Conservation (phyloP, 2,888 invertebrate genomes). For the Poecilobothrus nobilitatus region DNA sequence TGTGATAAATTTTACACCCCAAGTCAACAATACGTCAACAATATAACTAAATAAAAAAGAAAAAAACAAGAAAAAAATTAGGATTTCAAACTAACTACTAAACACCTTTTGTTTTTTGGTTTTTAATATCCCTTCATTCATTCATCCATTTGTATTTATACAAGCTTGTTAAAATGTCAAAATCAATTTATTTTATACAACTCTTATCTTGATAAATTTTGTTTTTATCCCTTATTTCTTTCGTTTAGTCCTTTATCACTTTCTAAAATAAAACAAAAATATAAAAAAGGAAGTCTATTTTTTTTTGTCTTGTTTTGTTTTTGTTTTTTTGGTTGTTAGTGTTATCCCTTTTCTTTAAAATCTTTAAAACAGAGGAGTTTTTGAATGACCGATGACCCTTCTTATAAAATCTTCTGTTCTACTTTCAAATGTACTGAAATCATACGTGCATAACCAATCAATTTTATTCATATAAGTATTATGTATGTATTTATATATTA, state of each 20-base stretch:
- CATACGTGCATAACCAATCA: not conserved
- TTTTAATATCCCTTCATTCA: not conserved
- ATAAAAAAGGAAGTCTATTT: not conserved
- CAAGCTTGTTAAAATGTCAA: constrained; percentile 4
- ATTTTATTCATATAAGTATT: not conserved
- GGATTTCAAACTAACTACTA: not conserved
- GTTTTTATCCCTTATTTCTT: not conserved
- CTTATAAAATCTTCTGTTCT: not conserved
- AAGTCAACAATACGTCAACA: not conserved
- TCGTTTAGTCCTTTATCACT: no score
- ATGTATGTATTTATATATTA: no score
- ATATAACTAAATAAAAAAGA: no score
- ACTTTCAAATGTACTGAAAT: not conserved
- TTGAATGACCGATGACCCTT: not conserved
- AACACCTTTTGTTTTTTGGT: not conserved
- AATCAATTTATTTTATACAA: not conserved
- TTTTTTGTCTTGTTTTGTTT: not conserved
- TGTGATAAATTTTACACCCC: no score
- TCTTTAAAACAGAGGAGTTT: no score
- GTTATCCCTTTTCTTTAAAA: no score
- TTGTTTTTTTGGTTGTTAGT: not conserved
- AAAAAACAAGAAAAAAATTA: not conserved
- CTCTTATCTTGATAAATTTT: not conserved
- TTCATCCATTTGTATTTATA: not conserved
- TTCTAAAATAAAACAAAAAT: not conserved